Percentiles rank a stretch among this genome's conserved stretches.
These are phyloP conservation scores for Paracanthobrama guichenoti DNA, from an alignment of 2,113 vertebrate species.

Conservation along the genomic window DNA sequence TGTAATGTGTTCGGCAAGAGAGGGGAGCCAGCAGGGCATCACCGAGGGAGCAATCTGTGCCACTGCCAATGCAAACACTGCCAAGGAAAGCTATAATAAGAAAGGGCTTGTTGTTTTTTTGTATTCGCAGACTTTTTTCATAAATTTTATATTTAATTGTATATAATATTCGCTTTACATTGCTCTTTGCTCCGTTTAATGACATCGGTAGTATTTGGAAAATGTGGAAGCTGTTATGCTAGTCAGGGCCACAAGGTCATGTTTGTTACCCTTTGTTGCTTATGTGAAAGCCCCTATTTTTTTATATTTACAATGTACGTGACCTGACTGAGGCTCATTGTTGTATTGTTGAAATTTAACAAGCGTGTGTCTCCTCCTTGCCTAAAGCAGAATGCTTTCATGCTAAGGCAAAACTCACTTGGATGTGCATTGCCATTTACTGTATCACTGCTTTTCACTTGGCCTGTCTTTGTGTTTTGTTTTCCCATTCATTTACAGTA, in stretches of 20 bases:
- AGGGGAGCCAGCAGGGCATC: neutral
- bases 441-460: slow-evolving; percentile 19
- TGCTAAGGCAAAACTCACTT: neutral
- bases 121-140: neutral
- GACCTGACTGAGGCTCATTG: neutral
- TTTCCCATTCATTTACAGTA: neutral
- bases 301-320: neutral
- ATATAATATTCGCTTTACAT: neutral
- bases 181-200: neutral
- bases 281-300: neutral
- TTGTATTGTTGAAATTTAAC: neutral
- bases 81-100: slow-evolving; percentile 2
- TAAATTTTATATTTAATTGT: neutral
- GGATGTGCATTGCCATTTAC: slow-evolving; percentile 26
- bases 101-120: neutral
- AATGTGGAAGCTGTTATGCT: neutral
- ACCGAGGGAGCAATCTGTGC: neutral
- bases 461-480: neutral
- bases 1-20: slow-evolving; percentile 16
- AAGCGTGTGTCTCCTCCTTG: neutral
- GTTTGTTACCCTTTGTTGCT: neutral
- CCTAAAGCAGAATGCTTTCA: neutral
- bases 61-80: slow-evolving; percentile 11
- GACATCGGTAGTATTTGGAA: neutral
- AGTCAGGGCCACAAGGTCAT: neutral